phyloP scores from a whole-genome alignment of 2,113 vertebrate species.

The Mesembrinibis cayennensis region DNA sequence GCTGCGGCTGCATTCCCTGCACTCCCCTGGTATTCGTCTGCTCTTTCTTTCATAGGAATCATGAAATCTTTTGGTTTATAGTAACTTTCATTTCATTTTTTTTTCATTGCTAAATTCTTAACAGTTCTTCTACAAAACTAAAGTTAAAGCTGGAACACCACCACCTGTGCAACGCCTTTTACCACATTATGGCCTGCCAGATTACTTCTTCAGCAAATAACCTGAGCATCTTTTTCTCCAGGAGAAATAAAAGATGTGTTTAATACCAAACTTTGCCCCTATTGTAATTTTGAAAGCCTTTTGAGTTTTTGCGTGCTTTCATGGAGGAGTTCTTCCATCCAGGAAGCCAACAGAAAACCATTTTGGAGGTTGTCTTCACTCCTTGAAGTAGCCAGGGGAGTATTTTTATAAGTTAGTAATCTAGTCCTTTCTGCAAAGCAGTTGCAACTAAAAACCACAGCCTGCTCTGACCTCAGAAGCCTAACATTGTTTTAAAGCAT shows the following conservation, averaged over 20 bases:
- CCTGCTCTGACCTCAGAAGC: not conserved
- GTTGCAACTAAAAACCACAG: not conserved
- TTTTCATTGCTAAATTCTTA: not conserved
- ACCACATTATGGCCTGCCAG: not conserved
- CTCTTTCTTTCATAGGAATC: not conserved
- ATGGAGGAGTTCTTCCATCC: not conserved
- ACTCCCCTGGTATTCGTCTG: not conserved
- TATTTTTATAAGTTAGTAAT: not conserved
- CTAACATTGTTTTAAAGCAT: not conserved
- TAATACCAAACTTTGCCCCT: not conserved
- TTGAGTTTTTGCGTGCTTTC: not conserved
- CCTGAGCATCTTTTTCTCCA: not conserved
- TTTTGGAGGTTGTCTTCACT: not conserved
- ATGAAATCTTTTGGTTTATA: not conserved
- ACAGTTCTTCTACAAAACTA: not conserved
- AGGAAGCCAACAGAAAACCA: not conserved
- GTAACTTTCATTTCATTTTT: not conserved
- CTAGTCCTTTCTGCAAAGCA: not conserved
- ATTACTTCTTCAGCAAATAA: not conserved
- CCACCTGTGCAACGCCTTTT: not conserved
- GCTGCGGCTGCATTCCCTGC: not conserved
- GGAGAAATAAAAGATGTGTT: not conserved
- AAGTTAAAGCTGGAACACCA: not conserved
- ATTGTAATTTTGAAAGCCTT: not conserved
- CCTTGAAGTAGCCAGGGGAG: not conserved